Evolutionary conservation across 2,113 vertebrate genomes (phyloP).

Genomic region (Gobius niger): DNA sequence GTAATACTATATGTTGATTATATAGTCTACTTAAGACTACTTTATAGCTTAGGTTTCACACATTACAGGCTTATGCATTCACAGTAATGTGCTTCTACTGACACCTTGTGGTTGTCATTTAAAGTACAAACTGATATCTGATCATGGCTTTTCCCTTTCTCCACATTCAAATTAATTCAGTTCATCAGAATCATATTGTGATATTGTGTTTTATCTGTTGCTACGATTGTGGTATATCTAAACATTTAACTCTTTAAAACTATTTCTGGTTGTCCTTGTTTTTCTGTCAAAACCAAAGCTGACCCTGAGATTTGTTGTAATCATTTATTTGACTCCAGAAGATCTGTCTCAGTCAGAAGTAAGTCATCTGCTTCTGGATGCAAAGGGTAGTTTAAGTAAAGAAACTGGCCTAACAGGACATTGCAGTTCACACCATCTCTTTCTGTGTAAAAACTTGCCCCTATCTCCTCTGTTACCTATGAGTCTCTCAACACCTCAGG

Average conservation of each 20-base stretch:
- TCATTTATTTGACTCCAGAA: conserved; percentile 20
- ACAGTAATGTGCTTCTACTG: conserved; percentile 67
- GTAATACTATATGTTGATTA: not conserved
- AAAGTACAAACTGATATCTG: conserved; percentile 38
- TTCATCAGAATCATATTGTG: not conserved
- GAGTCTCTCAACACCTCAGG: not conserved
- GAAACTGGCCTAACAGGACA: conserved; percentile 42
- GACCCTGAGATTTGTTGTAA: conserved; percentile 18
- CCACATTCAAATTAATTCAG: not conserved
- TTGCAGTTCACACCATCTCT: conserved; percentile 39
- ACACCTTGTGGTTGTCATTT: conserved; percentile 73
- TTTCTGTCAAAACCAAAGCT: conserved; percentile 12
- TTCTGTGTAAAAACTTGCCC: conserved; percentile 24
- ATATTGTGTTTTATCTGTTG: not conserved
- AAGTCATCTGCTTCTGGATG: conserved; percentile 1
- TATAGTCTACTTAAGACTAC: not conserved
- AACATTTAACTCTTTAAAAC: conserved; percentile 21
- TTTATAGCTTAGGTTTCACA: not conserved
- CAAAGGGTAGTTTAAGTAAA: conserved; percentile 35
- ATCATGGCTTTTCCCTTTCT: conserved; percentile 38
- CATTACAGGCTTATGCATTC: conserved; percentile 13
- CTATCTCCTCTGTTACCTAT: conserved; percentile 21
- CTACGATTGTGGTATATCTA: not conserved
- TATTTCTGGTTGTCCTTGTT: conserved; percentile 8
- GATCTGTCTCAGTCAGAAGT: conserved; percentile 17